Conservation (phyloP, 2,888 invertebrate species). For the Mesopsocus fuscifrons region DNA sequence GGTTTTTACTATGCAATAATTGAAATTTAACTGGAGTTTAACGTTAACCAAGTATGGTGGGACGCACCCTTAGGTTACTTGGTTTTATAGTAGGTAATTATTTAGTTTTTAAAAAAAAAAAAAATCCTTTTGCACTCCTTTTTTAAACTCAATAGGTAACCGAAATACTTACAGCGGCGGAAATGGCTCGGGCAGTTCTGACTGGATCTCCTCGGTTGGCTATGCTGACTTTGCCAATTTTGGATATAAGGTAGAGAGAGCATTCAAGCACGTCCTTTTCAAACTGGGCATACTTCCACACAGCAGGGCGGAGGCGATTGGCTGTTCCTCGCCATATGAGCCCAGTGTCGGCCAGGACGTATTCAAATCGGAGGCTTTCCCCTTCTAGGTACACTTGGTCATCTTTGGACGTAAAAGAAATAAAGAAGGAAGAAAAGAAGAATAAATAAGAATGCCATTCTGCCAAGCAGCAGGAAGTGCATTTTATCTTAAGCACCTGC, state of each 20-base stretch:
- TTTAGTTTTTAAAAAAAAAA: too few relatives aligned
- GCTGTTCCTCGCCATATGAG: slow-evolving; percentile 81
- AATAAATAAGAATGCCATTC: too few relatives aligned
- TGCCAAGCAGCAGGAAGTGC: too few relatives aligned
- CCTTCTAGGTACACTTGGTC: slow-evolving; percentile 40
- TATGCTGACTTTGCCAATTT: slow-evolving; percentile 43
- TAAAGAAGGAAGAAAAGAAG: too few relatives aligned
- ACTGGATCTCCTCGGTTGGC: slow-evolving; percentile 50
- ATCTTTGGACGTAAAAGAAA: slow-evolving; percentile 24
- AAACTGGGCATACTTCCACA: slow-evolving; percentile 86
- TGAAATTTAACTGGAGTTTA: too few relatives aligned
- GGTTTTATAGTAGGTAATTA: too few relatives aligned
- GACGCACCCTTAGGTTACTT: too few relatives aligned
- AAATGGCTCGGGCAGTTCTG: slow-evolving; percentile 54
- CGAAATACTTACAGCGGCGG: slow-evolving; percentile 46
- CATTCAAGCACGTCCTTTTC: slow-evolving; percentile 67
- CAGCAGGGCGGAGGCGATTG: slow-evolving; percentile 60
- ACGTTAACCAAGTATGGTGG: too few relatives aligned
- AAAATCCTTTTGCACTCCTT: too few relatives aligned
- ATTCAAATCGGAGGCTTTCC: slow-evolving; percentile 60
- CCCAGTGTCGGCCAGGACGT: slow-evolving; percentile 70
- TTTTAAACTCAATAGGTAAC: too few relatives aligned
- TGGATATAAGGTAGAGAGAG: slow-evolving; percentile 49
- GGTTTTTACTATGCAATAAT: too few relatives aligned
- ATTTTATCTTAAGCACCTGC: too few relatives aligned